These are phyloP conservation scores for Akabosia matsudoensis DNA, from an alignment of 1,140 invertebrate genomes.

Conservation along the genomic window DNA sequence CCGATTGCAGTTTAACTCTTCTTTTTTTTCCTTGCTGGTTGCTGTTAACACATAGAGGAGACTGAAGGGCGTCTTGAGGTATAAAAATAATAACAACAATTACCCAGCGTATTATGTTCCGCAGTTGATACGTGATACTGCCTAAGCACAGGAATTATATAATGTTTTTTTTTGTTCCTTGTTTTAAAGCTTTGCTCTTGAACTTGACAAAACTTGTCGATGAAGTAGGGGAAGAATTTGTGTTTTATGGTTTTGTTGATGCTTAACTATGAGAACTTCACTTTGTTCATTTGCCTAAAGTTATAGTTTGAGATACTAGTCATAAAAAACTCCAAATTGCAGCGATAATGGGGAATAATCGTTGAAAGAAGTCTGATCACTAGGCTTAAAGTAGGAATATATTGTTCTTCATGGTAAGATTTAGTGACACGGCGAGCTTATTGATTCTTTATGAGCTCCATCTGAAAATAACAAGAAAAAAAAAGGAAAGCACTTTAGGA, in stretches of 20 bases:
- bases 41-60: not conserved
- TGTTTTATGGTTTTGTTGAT: not conserved
- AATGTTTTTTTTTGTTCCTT: not conserved
- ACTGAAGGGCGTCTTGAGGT: conserved; percentile 12
- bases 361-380: no score
- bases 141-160: no score
- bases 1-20: not conserved
- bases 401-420: no score
- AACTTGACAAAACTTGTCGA: conserved; percentile 9
- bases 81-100: not conserved
- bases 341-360: no score
- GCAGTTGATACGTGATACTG: no score
- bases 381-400: no score
- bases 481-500: not conserved
- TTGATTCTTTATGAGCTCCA: no score
- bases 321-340: no score
- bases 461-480: not conserved
- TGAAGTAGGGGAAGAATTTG: not conserved
- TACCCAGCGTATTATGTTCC: not conserved
- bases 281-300: not conserved
- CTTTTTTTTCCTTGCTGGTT: not conserved
- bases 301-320: not conserved
- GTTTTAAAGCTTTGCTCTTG: not conserved
- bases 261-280: not conserved
- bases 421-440: no score